Evolutionary conservation across 2,797 vertebrate species (phyloP).

Genomic region (Holocentrus rufus): DNA sequence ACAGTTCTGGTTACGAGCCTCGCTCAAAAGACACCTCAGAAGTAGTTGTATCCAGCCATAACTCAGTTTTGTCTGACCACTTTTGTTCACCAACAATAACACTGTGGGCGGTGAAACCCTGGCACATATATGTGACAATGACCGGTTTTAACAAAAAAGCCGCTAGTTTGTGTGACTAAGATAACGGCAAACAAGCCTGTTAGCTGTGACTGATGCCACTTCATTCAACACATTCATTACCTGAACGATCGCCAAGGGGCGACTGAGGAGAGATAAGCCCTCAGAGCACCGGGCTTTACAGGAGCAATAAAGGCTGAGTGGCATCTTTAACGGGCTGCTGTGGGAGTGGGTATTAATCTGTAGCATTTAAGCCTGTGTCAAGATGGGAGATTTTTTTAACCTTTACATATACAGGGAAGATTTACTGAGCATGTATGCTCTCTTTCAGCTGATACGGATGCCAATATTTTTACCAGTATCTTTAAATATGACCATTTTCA

Average conservation of each 20-base stretch:
- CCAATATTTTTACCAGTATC: background rate
- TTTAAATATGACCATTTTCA: background rate
- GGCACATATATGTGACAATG: slow-evolving; percentile 42
- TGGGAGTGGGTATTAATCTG: slow-evolving; percentile 67
- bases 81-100: slow-evolving; percentile 57
- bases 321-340: slow-evolving; percentile 67
- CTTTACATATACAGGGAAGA: slow-evolving; percentile 31
- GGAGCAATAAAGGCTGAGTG: slow-evolving; percentile 72
- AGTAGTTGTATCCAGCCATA: slow-evolving; percentile 33
- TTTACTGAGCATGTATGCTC: slow-evolving; percentile 18
- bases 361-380: slow-evolving; percentile 61
- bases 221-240: slow-evolving; percentile 79
- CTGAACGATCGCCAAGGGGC: slow-evolving; percentile 60
- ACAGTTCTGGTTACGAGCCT: slow-evolving; percentile 6
- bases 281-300: slow-evolving; percentile 65
- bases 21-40: background rate
- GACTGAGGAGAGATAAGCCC: slow-evolving; percentile 67
- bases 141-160: slow-evolving; percentile 58
- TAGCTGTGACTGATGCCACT: slow-evolving; percentile 75
- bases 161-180: slow-evolving; percentile 76
- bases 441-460: slow-evolving; percentile 16
- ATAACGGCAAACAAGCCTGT: slow-evolving; percentile 74
- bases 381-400: slow-evolving; percentile 48
- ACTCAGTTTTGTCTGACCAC: slow-evolving; percentile 45
- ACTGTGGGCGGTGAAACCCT: slow-evolving; percentile 39